Percentiles rank a stretch among this genome's conserved stretches.
phyloP scores from a whole-genome alignment of 2,888 invertebrate genomes.

The Ormyrus rosae region DNA sequence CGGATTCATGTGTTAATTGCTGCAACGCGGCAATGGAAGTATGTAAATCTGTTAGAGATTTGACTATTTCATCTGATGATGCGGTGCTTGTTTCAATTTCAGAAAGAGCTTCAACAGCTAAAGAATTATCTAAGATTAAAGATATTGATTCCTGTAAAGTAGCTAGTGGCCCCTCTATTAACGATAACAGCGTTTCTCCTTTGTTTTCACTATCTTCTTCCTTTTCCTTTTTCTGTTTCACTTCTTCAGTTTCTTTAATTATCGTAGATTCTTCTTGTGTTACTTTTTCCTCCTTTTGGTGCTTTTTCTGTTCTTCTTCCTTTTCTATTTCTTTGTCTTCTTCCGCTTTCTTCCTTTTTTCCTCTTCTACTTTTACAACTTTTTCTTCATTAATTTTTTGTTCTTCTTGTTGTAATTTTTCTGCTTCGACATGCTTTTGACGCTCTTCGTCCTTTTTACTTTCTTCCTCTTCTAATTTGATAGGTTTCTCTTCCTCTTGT shows the following conservation, averaged over 20 bases:
- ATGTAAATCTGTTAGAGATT: no score
- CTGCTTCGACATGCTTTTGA: constrained; percentile 56
- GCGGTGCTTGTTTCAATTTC: no score
- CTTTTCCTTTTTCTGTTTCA: constrained; percentile 44
- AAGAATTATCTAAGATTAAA: no score
- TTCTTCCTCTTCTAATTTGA: constrained; percentile 52
- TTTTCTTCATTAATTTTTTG: constrained; percentile 52
- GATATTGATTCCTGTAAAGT: no score
- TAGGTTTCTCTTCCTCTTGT: constrained; percentile 62
- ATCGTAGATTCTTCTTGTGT: no score
- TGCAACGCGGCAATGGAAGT: no score
- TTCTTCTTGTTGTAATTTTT: constrained; percentile 54
- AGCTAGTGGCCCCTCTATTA: no score
- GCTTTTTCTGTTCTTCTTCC: constrained; percentile 50
- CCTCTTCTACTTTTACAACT: constrained; percentile 21
- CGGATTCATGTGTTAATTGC: no score
- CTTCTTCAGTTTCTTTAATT: constrained; percentile 51
- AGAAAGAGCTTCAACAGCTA: no score
- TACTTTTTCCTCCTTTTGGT: constrained; percentile 45
- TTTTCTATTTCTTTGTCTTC: constrained; percentile 49
- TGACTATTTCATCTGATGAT: no score
- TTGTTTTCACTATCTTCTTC: constrained; percentile 50
- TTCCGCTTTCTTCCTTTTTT: constrained; percentile 55
- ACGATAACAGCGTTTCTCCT: constrained; percentile 60
- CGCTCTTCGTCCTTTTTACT: constrained; percentile 55